A percentile compares a stretch with the other conserved stretches of the same genome.
phyloP scores from a whole-genome alignment of 2,113 vertebrate genomes.

The Charadrius vociferus region DNA sequence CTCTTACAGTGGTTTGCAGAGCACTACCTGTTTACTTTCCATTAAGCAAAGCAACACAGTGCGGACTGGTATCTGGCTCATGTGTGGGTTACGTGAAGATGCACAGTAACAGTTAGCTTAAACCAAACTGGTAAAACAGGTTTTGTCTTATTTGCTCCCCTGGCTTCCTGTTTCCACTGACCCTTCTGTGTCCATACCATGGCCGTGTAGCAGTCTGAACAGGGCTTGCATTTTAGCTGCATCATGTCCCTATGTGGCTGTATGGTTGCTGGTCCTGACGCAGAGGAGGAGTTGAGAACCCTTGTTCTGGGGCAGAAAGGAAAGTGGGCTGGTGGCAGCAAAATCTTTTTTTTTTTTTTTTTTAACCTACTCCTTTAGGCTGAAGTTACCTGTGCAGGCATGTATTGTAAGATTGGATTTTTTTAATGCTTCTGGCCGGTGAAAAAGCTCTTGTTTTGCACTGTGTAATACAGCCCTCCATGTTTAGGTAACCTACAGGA shows the following conservation, averaged over 20 bases:
- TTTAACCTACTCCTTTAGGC: not conserved
- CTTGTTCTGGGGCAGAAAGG: not conserved
- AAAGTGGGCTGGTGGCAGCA: not conserved
- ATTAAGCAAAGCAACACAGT: not conserved
- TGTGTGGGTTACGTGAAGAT: not conserved
- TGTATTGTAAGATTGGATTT: not conserved
- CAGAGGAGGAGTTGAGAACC: not conserved
- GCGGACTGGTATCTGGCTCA: not conserved
- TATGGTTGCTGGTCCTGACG: not conserved
- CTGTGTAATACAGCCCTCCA: not conserved
- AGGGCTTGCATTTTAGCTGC: not conserved
- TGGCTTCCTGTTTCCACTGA: rapidly evolving
- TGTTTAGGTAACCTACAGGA: not conserved
- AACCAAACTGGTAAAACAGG: not conserved
- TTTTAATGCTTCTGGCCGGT: not conserved
- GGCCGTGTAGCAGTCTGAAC: not conserved
- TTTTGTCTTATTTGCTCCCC: not conserved
- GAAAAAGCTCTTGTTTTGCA: not conserved
- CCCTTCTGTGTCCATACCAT: not conserved
- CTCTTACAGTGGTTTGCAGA: not conserved
- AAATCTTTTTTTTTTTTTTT: not conserved
- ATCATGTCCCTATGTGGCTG: rapidly evolving
- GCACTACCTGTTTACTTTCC: not conserved
- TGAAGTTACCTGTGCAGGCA: not conserved
- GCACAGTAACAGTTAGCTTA: not conserved